Evolutionary conservation across 2,113 vertebrate genomes (phyloP), one percentile per base, ranked within the genome.

Genomic region (Pangasianodon gigas): DNA sequence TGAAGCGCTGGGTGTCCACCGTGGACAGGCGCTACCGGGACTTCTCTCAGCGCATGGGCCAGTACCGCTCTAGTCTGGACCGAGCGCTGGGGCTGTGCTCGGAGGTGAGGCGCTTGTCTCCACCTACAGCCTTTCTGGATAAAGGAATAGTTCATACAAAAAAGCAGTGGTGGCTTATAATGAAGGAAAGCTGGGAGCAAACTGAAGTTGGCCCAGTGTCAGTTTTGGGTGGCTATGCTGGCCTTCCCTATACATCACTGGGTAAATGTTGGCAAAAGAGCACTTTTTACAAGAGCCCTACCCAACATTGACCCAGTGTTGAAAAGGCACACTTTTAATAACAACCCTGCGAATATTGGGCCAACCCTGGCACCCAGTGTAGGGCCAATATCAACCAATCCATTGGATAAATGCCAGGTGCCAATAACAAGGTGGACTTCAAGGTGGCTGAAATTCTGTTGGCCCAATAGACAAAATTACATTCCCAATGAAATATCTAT

Each of bases 21-120:
- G 98, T 99, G 89, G 98, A 99, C 93, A 98, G 99, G 77, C 97
- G 97, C 52, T 99, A 99, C 95, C 95, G 98, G 0, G 98, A 99
- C 93, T 99, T 99, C 95, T 98, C 97, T 54, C 93, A 97, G 92
- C 95, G 98, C 92, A 98, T 99, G 97, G 97, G 97, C 1, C 99
- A 99, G 92, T 98, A 99, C 92, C 98, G 97, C 88, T 97, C 97
- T 93, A 96, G 96, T 88, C 95, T 99, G 96, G 98, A 99, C 94
- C 96, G 97, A 51, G 97, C 97, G 0, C 95, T 99, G 62, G 98
- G 98, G 54, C 97, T 99, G 89, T 97, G 98, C 92, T 96, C 97
- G 1, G 98, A 98, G 98, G 98, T 98, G 95, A 77, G 91, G 2
- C 21, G 9, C 26, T 52, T 10, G 46, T 80, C 51, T 81, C 65